Base-by-base conservation (phyloP, 2,113 vertebrate genomes). In the Saccopteryx leptura region DNA sequence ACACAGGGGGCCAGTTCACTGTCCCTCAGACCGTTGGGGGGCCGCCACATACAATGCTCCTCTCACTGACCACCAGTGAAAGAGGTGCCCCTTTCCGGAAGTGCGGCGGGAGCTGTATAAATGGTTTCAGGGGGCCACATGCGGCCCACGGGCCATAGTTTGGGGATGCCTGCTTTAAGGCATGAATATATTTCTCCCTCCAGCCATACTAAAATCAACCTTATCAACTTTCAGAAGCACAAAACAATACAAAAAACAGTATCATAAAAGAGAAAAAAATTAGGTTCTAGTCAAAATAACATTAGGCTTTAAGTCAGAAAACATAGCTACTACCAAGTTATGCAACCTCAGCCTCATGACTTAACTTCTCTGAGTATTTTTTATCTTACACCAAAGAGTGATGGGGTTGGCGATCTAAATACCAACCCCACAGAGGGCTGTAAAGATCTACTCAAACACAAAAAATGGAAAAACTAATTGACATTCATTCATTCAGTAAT, bases 391-490 rank as follows among this genome's bases (percentile, higher is more conserved):
- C 19, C 75, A 88, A 66, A 91, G 33, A 39, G 18, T 9, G 13
- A 26, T 23, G 12, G 15, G 19, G 13, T 54, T 66, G 46, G 28
- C 18, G 48, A 80, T 66, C 65, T 83, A 31, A 91, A 91, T 68
- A 78, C 24, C 52, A 90, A 91, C 7, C 7, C 8, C 65, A 83
- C 0, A 61, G 14, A 69, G 31, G 17, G 11, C 8, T 69, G 8
- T 72, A 75, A 69, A 82, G 58, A 80, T 68, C 26, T 85, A 75
- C 89, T 92, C 48, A 90, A 87, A 93, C 28, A 26, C 11, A 80
- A 95, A 95, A 95, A 88, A 31, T 74, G 28, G 31, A 96, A 95
- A 95, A 87, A 10, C 12, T 9, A 86, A 26, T 12, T 78, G 60
- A 80, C 54, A 83, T 56, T 71, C 12, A 82, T 26, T 79, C 50